Evolutionary conservation across 2,113 vertebrate species (phyloP).

Genomic region (Hemibagrus wyckioides): DNA sequence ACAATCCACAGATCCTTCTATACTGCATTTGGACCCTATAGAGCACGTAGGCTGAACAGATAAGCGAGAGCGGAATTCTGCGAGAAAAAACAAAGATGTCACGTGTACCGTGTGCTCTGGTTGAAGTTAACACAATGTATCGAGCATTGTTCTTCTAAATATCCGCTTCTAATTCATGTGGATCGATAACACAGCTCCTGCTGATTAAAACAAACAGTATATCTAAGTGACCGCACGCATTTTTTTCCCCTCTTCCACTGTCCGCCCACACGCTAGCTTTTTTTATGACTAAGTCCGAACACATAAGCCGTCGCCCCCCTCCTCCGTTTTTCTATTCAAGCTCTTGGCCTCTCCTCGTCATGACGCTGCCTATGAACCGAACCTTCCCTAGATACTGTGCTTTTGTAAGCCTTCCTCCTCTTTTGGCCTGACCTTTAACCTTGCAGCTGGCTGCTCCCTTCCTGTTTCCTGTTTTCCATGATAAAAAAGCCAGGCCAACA

Average conservation of each 20-base stretch:
- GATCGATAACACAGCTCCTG: background rate
- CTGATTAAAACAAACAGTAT: background rate
- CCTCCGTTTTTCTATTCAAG: slow-evolving; percentile 1
- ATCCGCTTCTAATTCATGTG: background rate
- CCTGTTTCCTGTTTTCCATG: slow-evolving; percentile 62
- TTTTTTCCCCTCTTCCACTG: background rate
- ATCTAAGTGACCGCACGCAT: background rate
- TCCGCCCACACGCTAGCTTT: background rate
- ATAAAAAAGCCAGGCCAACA: slow-evolving; percentile 47
- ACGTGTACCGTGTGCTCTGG: background rate
- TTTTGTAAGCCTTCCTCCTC: slow-evolving; percentile 48
- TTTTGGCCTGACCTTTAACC: slow-evolving; percentile 54
- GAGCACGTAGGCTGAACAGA: background rate
- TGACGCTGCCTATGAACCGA: slow-evolving; percentile 36
- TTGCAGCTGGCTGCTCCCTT: slow-evolving; percentile 58
- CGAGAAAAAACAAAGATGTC: too few species aligned
- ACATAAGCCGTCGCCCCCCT: background rate
- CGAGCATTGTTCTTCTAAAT: background rate
- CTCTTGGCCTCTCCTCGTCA: slow-evolving; percentile 28
- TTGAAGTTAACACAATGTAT: background rate
- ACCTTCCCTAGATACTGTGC: slow-evolving; percentile 48
- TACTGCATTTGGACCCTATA: background rate
- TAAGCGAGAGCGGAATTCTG: background rate
- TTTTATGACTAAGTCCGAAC: slow-evolving; percentile 1
- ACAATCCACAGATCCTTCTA: background rate